These are phyloP conservation scores for Mesoclemmys tuberculata DNA, from an alignment of 2,113 vertebrate genomes.

Conservation along the genomic window DNA sequence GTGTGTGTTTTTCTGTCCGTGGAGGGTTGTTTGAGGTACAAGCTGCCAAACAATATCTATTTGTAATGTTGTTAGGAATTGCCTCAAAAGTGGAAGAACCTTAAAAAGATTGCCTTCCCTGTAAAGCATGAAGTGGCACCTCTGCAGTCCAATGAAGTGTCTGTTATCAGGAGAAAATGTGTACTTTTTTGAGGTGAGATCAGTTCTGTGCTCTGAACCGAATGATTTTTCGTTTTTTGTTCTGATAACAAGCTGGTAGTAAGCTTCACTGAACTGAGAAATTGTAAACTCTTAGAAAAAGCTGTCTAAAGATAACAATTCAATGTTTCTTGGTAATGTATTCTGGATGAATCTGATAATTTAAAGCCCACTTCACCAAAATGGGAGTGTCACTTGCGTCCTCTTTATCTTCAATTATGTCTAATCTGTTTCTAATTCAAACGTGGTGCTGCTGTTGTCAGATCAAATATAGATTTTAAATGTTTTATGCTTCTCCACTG, in stretches of 20 bases:
- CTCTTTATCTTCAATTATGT: constrained; percentile 95
- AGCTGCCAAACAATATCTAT: constrained; percentile 51
- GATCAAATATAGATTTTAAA: constrained; percentile 95
- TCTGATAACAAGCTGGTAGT: constrained; percentile 97
- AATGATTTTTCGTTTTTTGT: constrained; percentile 94
- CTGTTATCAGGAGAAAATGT: constrained; percentile 92
- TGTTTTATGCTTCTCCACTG: constrained; percentile 77
- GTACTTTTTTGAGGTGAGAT: constrained; percentile 92
- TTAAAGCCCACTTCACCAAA: constrained; percentile 90
- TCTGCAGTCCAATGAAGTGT: constrained; percentile 84
- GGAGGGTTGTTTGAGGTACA: neutral
- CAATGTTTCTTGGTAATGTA: constrained; percentile 94
- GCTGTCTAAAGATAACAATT: constrained; percentile 97
- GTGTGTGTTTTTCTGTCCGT: neutral
- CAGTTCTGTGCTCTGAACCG: constrained; percentile 92
- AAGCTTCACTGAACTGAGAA: constrained; percentile 99
- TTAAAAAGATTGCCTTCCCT: constrained; percentile 84
- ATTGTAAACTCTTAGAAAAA: constrained; percentile 99
- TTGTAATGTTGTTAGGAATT: constrained; percentile 62
- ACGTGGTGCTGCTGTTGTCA: constrained; percentile 89
- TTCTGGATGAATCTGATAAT: constrained; percentile 96
- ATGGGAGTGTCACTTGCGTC: constrained; percentile 91
- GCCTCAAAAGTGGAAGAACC: constrained; percentile 82
- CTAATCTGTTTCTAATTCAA: constrained; percentile 96
- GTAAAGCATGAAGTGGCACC: constrained; percentile 77